phyloP scores from a whole-genome alignment of 2,113 vertebrate genomes.

The Puma concolor region DNA sequence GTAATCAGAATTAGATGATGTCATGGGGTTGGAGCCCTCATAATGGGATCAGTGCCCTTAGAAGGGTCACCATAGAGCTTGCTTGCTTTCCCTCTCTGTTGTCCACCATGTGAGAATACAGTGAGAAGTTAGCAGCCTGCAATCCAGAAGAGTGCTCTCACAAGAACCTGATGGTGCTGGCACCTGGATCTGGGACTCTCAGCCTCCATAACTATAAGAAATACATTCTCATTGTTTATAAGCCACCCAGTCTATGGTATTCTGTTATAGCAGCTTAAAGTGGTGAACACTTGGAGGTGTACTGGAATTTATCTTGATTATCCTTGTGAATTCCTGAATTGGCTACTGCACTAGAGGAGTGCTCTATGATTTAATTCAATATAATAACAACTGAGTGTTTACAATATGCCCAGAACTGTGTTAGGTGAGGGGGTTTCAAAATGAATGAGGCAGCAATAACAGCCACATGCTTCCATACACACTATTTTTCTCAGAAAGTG shows the following conservation, averaged over 20 bases:
- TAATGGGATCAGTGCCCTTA: not conserved
- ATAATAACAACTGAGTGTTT: not conserved
- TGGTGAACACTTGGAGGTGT: not conserved
- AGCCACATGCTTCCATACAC: not conserved
- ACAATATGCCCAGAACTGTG: not conserved
- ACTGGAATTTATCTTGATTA: not conserved
- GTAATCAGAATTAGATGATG: not conserved
- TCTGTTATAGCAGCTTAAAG: not conserved
- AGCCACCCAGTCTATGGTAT: not conserved
- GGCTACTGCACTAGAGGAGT: not conserved
- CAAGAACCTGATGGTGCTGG: not conserved
- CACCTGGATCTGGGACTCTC: too few relatives aligned
- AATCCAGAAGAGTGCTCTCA: not conserved
- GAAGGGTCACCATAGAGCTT: not conserved
- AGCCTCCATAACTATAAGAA: not conserved
- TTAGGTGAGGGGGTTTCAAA: not conserved
- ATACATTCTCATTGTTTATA: not conserved
- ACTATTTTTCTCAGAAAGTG: conserved; percentile 44
- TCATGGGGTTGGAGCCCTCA: too few relatives aligned
- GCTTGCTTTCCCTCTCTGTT: not conserved
- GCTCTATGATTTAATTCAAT: not conserved
- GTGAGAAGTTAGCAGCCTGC: not conserved
- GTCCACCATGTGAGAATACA: not conserved
- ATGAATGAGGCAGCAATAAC: conserved; percentile 37
- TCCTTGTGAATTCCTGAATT: not conserved